These are phyloP conservation scores for Metellina segmentata DNA, from an alignment of 2,888 invertebrate species.

Conservation along the genomic window DNA sequence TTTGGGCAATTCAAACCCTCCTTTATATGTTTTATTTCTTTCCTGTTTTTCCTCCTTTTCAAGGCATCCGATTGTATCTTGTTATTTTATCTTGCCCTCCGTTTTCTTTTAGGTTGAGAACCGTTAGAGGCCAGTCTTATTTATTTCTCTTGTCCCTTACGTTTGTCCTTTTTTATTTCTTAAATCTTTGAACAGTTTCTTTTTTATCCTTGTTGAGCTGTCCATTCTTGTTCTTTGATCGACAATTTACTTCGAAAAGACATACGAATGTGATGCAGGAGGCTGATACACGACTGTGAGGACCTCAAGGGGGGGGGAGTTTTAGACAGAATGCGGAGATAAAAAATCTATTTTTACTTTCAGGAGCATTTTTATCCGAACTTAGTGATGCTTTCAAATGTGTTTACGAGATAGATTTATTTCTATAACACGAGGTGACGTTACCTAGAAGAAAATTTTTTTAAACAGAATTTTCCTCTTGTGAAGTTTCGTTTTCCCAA, in stretches of 20 bases:
- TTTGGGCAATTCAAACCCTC: conserved; percentile 65
- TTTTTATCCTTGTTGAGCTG: conserved; percentile 44
- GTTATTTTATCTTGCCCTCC: conserved; percentile 61
- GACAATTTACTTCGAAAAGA: conserved; percentile 48
- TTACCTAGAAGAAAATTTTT: background rate
- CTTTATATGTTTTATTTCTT: conserved; percentile 17
- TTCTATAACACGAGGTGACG: background rate
- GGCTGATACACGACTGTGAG: background rate
- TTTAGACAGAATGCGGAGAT: background rate
- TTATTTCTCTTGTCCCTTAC: background rate
- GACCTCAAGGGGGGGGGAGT: conserved; percentile 10
- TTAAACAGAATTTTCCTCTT: background rate
- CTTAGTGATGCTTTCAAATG: background rate
- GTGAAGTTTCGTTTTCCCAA: background rate
- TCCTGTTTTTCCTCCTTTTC: conserved; percentile 3
- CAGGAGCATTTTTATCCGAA: background rate
- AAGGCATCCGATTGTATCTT: conserved; percentile 19
- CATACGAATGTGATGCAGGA: conserved; percentile 2
- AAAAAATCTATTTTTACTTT: background rate
- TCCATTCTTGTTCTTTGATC: conserved; percentile 61
- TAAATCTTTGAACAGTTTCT: conserved; percentile 59
- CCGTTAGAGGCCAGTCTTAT: conserved; percentile 14
- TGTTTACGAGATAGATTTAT: background rate
- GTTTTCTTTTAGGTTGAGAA: conserved; percentile 37
- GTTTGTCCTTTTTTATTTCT: conserved; percentile 24